Evolutionary conservation across 2,797 vertebrate genomes (phyloP).

Genomic region (Hydrocynus forskahlii): DNA sequence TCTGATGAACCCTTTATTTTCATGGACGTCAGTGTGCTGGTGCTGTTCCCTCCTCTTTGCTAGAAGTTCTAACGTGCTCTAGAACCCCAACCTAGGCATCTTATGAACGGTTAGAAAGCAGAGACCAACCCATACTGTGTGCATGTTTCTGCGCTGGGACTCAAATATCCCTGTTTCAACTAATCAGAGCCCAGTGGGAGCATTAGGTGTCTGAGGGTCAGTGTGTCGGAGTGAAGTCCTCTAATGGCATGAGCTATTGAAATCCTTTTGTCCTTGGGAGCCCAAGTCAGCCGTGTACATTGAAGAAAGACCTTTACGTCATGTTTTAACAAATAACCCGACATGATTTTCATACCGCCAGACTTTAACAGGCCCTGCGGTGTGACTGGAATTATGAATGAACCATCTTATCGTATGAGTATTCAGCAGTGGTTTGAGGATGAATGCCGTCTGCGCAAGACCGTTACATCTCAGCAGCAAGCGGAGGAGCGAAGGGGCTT

Average conservation of each 20-base stretch:
- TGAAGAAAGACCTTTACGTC: background rate
- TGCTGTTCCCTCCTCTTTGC: too few relatives aligned
- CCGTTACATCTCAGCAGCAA: slow-evolving; percentile 13
- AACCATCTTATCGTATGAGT: background rate
- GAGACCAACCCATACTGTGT: background rate
- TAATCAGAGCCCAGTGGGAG: background rate
- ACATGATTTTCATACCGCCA: background rate
- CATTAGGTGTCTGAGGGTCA: slow-evolving; percentile 8
- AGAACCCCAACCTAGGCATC: too few relatives aligned
- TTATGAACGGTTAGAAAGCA: too few relatives aligned
- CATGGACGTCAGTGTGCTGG: too few relatives aligned
- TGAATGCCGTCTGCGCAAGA: background rate
- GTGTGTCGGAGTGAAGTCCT: slow-evolving; percentile 5
- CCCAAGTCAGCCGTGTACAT: background rate
- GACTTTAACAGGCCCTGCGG: background rate
- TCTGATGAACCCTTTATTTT: too few relatives aligned
- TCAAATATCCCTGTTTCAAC: background rate
- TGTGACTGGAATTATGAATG: slow-evolving; percentile 1
- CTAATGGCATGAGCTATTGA: slow-evolving; percentile 6
- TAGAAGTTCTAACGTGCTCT: too few relatives aligned
- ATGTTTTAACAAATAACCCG: too few relatives aligned
- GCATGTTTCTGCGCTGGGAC: background rate
- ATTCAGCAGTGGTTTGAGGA: background rate
- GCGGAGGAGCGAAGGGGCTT: slow-evolving; percentile 24
- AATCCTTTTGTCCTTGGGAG: slow-evolving; percentile 9